Conservation (phyloP, 2,113 vertebrate genomes). For the Chloebia gouldiae region DNA sequence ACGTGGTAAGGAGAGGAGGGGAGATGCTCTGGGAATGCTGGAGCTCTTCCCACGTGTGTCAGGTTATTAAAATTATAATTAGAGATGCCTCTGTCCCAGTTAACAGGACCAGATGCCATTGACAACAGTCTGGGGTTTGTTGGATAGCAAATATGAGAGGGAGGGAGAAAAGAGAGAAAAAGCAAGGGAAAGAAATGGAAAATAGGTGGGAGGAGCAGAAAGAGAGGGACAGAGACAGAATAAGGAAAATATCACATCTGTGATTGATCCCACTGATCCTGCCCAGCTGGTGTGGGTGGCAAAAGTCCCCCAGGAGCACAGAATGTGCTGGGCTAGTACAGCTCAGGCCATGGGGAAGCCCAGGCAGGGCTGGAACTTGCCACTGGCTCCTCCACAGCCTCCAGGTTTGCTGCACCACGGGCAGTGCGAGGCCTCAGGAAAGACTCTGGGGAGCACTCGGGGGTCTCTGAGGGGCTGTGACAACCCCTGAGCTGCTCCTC, state of each 20-base stretch:
- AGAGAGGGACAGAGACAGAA: not conserved
- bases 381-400: accelerated
- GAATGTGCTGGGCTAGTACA: accelerated
- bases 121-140: not conserved
- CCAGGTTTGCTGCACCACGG: accelerated
- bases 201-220: not conserved
- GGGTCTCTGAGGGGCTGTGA: accelerated
- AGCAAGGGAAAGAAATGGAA: not conserved
- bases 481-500: not conserved
- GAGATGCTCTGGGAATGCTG: not conserved
- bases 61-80: not conserved
- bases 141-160: not conserved
- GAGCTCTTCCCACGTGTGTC: not conserved
- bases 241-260: accelerated
- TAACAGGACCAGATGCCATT: accelerated
- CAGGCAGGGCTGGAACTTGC: not conserved
- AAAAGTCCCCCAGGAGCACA: not conserved
- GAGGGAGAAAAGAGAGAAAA: not conserved
- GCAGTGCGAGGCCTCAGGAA: not conserved
- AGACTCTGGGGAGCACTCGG: not conserved
- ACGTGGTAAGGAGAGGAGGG: conserved; percentile 81
- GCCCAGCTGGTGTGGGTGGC: not conserved
- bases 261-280: not conserved
- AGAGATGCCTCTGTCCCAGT: not conserved
- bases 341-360: not conserved